Evolutionary conservation across 2,113 vertebrate genomes (phyloP).

Genomic region (Carollia perspicillata): DNA sequence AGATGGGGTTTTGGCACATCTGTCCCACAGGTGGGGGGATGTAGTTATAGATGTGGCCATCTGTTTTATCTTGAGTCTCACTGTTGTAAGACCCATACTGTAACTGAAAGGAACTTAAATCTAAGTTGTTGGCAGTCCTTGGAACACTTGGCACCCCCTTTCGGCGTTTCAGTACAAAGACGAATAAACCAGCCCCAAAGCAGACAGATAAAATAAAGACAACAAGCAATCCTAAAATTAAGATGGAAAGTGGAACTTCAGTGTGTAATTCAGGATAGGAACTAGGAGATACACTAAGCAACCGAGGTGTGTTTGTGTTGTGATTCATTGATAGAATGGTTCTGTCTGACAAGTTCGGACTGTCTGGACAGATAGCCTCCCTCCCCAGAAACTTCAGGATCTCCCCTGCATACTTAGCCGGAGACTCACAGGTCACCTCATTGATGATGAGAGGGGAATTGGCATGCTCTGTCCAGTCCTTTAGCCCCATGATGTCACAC

Average conservation of each 20-base stretch:
- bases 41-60: slow-evolving; percentile 96
- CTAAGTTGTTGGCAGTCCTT: slow-evolving; percentile 90
- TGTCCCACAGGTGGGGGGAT: slow-evolving; percentile 94
- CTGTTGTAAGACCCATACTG: slow-evolving; percentile 94
- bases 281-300: slow-evolving; percentile 85
- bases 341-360: slow-evolving; percentile 83
- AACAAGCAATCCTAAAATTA: slow-evolving; percentile 95
- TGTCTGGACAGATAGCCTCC: slow-evolving; percentile 94
- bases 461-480: slow-evolving; percentile 96
- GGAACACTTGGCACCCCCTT: slow-evolving; percentile 90
- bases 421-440: slow-evolving; percentile 96
- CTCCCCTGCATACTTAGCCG: slow-evolving; percentile 91
- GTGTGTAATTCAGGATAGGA: slow-evolving; percentile 89
- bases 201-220: slow-evolving; percentile 98
- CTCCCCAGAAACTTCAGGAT: slow-evolving; percentile 93
- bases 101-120: slow-evolving; percentile 94
- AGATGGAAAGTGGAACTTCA: slow-evolving; percentile 95
- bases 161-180: slow-evolving; percentile 95
- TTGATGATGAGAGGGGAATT: slow-evolving; percentile 94
- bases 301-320: slow-evolving; percentile 83
- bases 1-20: slow-evolving; percentile 99
- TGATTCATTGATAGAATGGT: slow-evolving; percentile 86
- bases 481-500: slow-evolving; percentile 93
- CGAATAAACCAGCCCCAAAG: slow-evolving; percentile 96
- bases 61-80: slow-evolving; percentile 88